Evolutionary conservation across 2,888 invertebrate species (phyloP), one percentile per base, ranked within the genome.

Genomic region (Balanococcus diminutus): DNA sequence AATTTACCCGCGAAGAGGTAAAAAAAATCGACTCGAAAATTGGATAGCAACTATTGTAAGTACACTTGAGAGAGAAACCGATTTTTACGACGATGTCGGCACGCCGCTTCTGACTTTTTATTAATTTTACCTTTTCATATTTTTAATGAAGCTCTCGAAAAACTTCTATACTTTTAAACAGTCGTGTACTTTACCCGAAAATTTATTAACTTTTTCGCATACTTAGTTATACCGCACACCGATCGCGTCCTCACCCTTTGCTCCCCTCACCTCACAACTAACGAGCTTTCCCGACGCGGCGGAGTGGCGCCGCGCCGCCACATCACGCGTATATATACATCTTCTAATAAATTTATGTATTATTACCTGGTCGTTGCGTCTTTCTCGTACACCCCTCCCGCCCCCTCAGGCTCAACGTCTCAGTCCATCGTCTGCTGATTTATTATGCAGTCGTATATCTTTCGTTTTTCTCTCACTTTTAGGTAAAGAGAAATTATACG

Each of bases 111-210:
- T 36, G 32, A 75, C 32, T 75, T 75, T 75, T 75, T 75, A 75
- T 32, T 75, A 75, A 75, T 75, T 75, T 75, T 75, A 75, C 75
- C 32, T 75, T 75, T 61, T 83, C 46, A 31, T 56, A 25, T 36
- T 83, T 75, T 83, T 83, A 83, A 83, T 67, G 83, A 83, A 83
- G 83, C 83, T 67, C 83, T 83, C 83, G 61, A 83, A 83, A 82
- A 67, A 82, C 51, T 82, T 82, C 56, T 56, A 51, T 67, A 25
- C 61, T 67, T 67, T 28, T 56, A 82, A 82, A 82, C 51, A 82
- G 32, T 46, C 82, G 82, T 56, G 46, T 67, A 67, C 61, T 67
- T 67, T 67, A 67, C 61, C n/a, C 61, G 61, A 67, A 67, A 67
- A 67, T 67, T 67, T 67, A 67, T 67, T 67, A 67, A 67, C 61